Evolutionary conservation across 2,888 invertebrate species (phyloP), one percentile per base, ranked within the genome.

Genomic region (Tenthredo livida): DNA sequence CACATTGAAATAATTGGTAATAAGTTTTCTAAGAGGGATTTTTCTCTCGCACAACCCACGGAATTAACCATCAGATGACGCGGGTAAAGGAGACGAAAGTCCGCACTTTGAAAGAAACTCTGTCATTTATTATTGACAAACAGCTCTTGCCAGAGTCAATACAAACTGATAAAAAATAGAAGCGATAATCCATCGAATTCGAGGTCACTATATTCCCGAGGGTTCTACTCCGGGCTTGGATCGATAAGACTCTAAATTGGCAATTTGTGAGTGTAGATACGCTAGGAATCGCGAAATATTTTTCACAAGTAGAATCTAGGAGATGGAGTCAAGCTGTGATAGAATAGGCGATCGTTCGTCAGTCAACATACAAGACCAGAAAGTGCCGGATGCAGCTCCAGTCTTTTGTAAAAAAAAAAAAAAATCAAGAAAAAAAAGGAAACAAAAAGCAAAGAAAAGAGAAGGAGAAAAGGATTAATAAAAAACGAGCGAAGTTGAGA

Each of bases 301-400:
- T n/a, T 37, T 0, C 70, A 70, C 17, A 15, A 67, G 15, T 70
- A 17, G 0, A 70, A 37, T 37, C 70, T 70, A 17, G 5, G 70
- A 37, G 72, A 73, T 40, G 21, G 43, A 43, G 10, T 73, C 72
- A 43, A 73, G 67, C 67, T 67, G 33, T 67, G 67, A 67, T 15
- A 33, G 5, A 67, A 67, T 67, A 67, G 33, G 15, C 21, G 10
- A 29, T 25, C 25, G 33, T 33, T 67, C 17, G 17, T 33, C 15
- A 67, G 67, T 29, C 67, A 33, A 25, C 4, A 10, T 47, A 43
- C 73, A 73, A 73, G 21, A 73, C 72, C 72, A 21, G 73, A 73
- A 73, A 73, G 29, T 54, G 54, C 77, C 86, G 87, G 86, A 86
- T 87, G 87, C 77, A 84, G 15, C 37, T 75, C 33, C 58, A n/a